Evolutionary conservation across 2,113 vertebrate genomes (phyloP), one percentile per base, ranked within the genome.

Genomic region (Dicerorhinus sumatrensis): DNA sequence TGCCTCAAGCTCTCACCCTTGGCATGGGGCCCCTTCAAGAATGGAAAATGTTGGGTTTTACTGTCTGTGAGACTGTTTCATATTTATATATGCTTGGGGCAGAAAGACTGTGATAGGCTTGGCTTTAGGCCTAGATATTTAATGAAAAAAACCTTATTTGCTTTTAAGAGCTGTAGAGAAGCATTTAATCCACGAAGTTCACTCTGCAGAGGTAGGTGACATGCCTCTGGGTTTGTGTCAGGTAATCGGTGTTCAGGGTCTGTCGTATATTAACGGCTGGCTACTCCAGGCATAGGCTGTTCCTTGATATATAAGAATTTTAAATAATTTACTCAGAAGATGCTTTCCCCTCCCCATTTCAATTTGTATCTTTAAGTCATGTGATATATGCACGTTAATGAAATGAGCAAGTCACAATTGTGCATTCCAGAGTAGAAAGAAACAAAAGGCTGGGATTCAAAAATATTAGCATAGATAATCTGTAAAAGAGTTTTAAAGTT

Each of bases 1-100:
- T 4, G 9, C 3, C 9, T n/a, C 4, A 5, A 0, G 11, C 8
- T 31, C 18, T 69, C 39, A 7, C 60, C 8, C 9, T 3, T 51
- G 33, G 39, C n/a, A 27, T 6, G 2, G 29, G 4, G 0, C 2
- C 39, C 39, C 69, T 42, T 39, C 54, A 75, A 39, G 48, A 27
- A 75, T 14, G 5, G 46, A 65, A 87, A 75, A 48, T 8, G 10
- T n/a, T 69, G 31, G 8, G 5, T 67, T 60, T 69, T 27, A 51
- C 51, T 36, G 7, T 65, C 58, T 60, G 8, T 58, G 27, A 73
- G 56, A 67, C 1, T n/a, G 13, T 80, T 80, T 85, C 60, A n/a
- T 72, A 25, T 75, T n/a, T 63, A 39, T 13, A 14, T 16, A 80
- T 42, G 1, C 33, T n/a, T 27, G 48, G 10, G 27, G 9, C 51